Base-by-base conservation (phyloP, 2,888 invertebrate genomes). In the Sabatieria punctata region DNA sequence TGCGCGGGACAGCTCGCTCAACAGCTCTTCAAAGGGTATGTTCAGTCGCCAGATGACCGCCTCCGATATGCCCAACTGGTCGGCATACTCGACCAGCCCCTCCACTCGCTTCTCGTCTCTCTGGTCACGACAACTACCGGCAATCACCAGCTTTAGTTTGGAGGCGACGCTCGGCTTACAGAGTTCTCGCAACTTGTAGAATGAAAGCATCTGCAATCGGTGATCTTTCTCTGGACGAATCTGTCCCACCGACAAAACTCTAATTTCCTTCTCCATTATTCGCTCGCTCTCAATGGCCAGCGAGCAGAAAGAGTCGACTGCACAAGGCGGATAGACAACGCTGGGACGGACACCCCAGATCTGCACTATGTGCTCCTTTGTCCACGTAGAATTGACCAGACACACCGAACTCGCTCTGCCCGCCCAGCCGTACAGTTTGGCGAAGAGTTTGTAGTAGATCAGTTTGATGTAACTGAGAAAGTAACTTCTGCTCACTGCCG, bases 221-320 rank as follows among this genome's bases (percentile, higher is more conserved):
- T 99, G 97, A 68, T 97, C 84, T 69, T 99, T 97, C 70, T 99
- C 97, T 0, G 91, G 93, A 1, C 95, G 74, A 71, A 93, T 97
- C 71, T 97, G 97, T 0, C 85, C 86, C 38, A 99, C 76, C 0
- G 93, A 89, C 44, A 97, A 69, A 49, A 97, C 82, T 22, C 57
- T 58, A 13, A 58, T 45, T 21, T 43, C 25, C 77, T 72, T 52
- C 46, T 46, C 27, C 37, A 41, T 38, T 15, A 30, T 11, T 15
- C 30, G 8, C 30, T 30, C 30, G 30, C 30, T 30, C 30, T 11
- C 30, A 30, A 30, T 51, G 23, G 55, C 52, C 22, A 59, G 48
- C n/a, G 46, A 37, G n/a, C 49, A 27, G 38, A 84, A 71, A 53
- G 77, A 74, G 43, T 74, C 73, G 0, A 85, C 81, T 68, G 91